Conservation (phyloP, 2,888 invertebrate genomes). For the Monoplex corrugatus region DNA sequence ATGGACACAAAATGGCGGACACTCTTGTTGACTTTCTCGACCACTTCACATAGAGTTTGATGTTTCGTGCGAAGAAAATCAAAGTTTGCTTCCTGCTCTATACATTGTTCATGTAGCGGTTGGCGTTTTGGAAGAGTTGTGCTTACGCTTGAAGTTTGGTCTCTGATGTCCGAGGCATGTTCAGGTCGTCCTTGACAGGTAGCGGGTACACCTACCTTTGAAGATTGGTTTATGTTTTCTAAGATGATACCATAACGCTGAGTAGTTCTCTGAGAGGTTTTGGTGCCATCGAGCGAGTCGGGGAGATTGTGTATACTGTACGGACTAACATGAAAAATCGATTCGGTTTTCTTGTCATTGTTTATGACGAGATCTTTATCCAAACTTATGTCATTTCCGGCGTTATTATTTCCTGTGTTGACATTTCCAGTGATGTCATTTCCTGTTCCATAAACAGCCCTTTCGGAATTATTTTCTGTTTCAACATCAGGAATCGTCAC, state of each 20-base stretch:
- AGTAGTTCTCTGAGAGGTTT: neutral
- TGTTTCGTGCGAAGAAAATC: neutral
- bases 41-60: neutral
- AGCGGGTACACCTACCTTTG: neutral
- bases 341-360: no score
- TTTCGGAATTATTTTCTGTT: neutral
- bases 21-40: neutral
- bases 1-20: neutral
- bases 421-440: neutral
- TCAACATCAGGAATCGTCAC: neutral
- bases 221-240: neutral
- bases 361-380: neutral
- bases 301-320: neutral
- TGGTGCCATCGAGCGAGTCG: neutral
- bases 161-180: neutral
- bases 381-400: neutral
- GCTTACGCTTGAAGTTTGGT: neutral
- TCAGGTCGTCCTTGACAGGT: no score
- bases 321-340: neutral
- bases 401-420: no score
- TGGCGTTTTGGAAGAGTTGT: neutral
- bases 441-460: neutral
- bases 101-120: neutral
- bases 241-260: neutral
- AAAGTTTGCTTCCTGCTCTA: neutral